Base-by-base conservation (phyloP, 2,888 invertebrate species). In the Nomada flava region DNA sequence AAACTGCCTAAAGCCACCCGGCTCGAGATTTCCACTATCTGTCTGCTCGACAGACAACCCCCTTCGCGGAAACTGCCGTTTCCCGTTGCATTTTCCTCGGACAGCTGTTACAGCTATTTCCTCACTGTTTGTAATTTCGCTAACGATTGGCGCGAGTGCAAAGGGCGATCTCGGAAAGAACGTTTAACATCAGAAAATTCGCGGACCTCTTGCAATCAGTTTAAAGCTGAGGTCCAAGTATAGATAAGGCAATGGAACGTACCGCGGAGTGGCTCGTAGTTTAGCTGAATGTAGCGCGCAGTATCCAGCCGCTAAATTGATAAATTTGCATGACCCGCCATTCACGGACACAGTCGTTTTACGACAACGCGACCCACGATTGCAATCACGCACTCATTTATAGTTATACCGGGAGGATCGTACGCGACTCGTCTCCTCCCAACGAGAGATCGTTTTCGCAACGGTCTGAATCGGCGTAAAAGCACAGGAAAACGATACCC, bases 311-410 rank as follows among this genome's bases (percentile, higher is more conserved):
- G 84, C 87, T 92, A 90, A 92, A 92, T 93, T 93, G 92, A 93
- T 93, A 92, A 92, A 93, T 93, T 92, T 92, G 91, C 91, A 91
- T 91, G 90, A 87, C 87, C 88, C 89, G 88, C 89, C 88, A 79
- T 87, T 88, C 88, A 82, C 84, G 76, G 83, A 77, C 81, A 76
- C 57, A 55, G 65, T 65, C 77, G 68, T 69, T 76, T 62, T 57
- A 67, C 55, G 53, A 57, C 62, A 47, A 62, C 76, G 52, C 52
- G 36, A 71, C 64, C 47, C 47, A 15, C 69, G 63, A 72, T 55
- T 29, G 13, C 63, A 23, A 42, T 69, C 50, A 26, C 29, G 36
- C 20, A 42, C 29, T 59, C 60, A 44, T 59, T 55, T 36, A 36
- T 20, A 59, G 36, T 9, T 64, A 76, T 7, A 29, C 29, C 0